Base-by-base conservation (phyloP, 2,888 invertebrate species). In the Thyatira batis region DNA sequence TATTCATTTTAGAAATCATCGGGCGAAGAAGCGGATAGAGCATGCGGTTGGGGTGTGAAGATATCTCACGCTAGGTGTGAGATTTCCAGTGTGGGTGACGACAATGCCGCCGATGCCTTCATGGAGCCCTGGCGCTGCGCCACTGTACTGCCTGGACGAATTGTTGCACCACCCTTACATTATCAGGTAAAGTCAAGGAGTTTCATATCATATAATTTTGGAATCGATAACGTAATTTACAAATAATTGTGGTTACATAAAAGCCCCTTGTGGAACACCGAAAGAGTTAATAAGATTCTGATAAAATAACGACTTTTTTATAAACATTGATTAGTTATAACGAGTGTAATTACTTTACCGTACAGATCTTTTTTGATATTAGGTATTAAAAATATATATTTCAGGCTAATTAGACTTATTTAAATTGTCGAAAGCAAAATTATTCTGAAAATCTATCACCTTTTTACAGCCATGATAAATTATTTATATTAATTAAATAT, bases 71-170 rank as follows among this genome's bases (percentile, higher is more conserved):
- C 85, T 9, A 83, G 89, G 49, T 91, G 91, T 65, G 88, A 87
- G 60, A 77, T 89, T 50, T 67, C 80, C 1, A 73, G 77, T 53
- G 67, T 65, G 5, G 78, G 73, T 0, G 85, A 82, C 39, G 86
- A 84, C 50, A 66, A 72, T 27, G 51, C 71, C 0, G 50, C 73
- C 1, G 80, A 81, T 10, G 82, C 79, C 13, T 82, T 75, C 63
- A 69, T 89, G 68, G 83, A 85, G 71, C 88, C 91, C 11, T 89
- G 89, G 88, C 85, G 91, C 58, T 91, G 91, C 64, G 87, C 88
- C 54, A 63, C 74, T 33, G 84, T 84, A 9, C 77, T 91, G 49
- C 91, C 90, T 0, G 91, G 91, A 9, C 70, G 91, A 13, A 86
- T 91, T 50, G 81, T 85, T 0, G 80, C 86, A 0, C 88, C 91